Evolutionary conservation across 2,888 invertebrate genomes (phyloP).

Genomic region (Merodon equestris): DNA sequence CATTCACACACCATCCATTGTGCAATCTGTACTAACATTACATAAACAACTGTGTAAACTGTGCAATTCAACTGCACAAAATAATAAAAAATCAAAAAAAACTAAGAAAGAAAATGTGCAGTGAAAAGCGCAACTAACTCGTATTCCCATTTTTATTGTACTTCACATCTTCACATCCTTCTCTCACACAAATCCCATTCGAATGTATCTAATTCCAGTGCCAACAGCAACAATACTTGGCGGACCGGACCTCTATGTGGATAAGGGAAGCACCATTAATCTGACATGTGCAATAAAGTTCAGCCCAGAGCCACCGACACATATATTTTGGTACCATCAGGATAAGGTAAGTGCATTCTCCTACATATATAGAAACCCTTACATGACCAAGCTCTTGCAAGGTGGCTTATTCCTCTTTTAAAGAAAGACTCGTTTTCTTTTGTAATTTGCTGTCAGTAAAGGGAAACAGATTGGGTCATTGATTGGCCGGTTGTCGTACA

Average conservation of each 20-base stretch:
- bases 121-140: too few species aligned
- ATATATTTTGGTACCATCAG: conserved; percentile 97
- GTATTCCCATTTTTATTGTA: conserved; percentile 18
- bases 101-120: conserved; percentile 9
- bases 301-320: conserved; percentile 93
- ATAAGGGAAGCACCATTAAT: conserved; percentile 90
- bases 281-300: conserved; percentile 89
- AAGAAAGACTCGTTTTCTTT: conserved; percentile 30
- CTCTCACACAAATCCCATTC: conserved; percentile 74
- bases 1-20: conserved; percentile 40
- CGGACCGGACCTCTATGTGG: conserved; percentile 89
- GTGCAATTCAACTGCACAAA: neutral
- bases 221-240: conserved; percentile 89
- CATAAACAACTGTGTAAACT: conserved; percentile 39
- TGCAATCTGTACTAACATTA: conserved; percentile 32
- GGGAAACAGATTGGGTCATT: conserved; percentile 58
- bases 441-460: conserved; percentile 42
- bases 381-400: too few species aligned
- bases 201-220: conserved; percentile 80
- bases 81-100: conserved; percentile 33
- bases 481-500: conserved; percentile 30
- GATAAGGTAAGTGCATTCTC: conserved; percentile 87
- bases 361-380: too few species aligned
- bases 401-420: conserved; percentile 2
- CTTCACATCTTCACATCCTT: conserved; percentile 24